Percentiles rank a stretch among this genome's conserved stretches.
These are phyloP conservation scores for Drosophila orosa DNA, from an alignment of 1,140 invertebrate genomes.

Conservation along the genomic window DNA sequence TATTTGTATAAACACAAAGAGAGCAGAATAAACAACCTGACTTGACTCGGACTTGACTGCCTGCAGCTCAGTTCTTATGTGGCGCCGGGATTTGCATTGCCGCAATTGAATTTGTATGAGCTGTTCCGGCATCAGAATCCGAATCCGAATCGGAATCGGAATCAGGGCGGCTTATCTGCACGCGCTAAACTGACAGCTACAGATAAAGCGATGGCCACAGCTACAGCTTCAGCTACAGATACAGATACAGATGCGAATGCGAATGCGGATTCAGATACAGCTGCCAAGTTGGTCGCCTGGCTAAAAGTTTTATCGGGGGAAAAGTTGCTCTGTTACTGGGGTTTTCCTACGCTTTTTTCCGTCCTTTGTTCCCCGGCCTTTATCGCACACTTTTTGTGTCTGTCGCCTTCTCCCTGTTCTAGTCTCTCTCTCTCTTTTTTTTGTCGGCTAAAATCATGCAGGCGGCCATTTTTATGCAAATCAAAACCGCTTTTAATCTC, in stretches of 20 bases:
- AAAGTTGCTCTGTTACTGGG: conserved; percentile 46
- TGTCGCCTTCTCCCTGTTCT: not conserved
- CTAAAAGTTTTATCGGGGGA: conserved; percentile 58
- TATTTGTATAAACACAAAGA: not conserved
- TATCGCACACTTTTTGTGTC: conserved; percentile 6
- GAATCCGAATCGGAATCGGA: not conserved
- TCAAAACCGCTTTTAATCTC: conserved; percentile 72
- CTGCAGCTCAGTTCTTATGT: conserved; percentile 6
- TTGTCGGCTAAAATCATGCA: conserved; percentile 51
- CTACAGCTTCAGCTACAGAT: not conserved
- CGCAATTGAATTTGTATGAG: conserved; percentile 32
- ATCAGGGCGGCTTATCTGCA: conserved; percentile 48
- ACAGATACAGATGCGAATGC: not conserved
- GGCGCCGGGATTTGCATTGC: conserved; percentile 11
- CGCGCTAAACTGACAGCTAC: conserved; percentile 53
- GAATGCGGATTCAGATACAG: conserved; percentile 30
- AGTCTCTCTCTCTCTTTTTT: not conserved
- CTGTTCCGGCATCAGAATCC: not conserved
- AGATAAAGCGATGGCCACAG: conserved; percentile 13
- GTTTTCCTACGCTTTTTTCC: conserved; percentile 27
- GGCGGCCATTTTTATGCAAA: conserved; percentile 69
- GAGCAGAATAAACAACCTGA: no score
- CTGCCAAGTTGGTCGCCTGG: conserved; percentile 28
- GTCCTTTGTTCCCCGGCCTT: conserved; percentile 20
- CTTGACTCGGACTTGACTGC: not conserved